Percentiles rank a stretch among this genome's conserved stretches.
Evolutionary conservation across 2,888 invertebrate species (phyloP).

Genomic region (Macrosiphum euphorbiae): DNA sequence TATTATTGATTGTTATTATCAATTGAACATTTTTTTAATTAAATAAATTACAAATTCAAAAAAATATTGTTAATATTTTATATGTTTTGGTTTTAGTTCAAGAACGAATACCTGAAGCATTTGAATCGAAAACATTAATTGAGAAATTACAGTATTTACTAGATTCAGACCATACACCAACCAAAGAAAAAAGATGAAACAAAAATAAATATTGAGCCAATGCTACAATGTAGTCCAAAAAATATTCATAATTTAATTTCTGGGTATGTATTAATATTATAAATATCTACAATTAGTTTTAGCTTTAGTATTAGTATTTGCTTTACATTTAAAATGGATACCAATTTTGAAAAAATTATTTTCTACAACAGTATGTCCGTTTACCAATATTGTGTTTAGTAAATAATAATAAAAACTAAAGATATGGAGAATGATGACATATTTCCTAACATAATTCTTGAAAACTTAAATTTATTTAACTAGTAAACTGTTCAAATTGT

Average conservation of each 20-base stretch:
- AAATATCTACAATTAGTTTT: neutral
- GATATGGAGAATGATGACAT: neutral
- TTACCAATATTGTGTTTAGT: neutral
- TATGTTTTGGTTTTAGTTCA: conserved; percentile 51
- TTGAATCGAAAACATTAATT: conserved; percentile 49
- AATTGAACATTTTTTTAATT: neutral
- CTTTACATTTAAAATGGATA: neutral
- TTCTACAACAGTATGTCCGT: neutral
- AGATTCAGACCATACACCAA: neutral
- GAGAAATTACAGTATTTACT: conserved; percentile 45
- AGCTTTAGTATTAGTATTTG: neutral
- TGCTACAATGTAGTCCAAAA: conserved; percentile 4
- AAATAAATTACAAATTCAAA: neutral
- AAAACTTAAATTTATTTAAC: neutral
- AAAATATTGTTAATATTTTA: conserved; percentile 12
- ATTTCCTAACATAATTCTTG: neutral
- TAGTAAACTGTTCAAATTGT: too few relatives aligned
- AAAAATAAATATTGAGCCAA: neutral
- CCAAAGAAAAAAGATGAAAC: neutral
- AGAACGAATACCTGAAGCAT: conserved; percentile 31
- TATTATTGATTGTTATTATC: neutral
- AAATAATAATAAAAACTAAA: neutral
- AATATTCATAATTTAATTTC: neutral
- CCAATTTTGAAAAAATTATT: neutral
- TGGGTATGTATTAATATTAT: conserved; percentile 34